Conservation (phyloP, 2,113 vertebrate species). For the Peucedramus taeniatus region DNA sequence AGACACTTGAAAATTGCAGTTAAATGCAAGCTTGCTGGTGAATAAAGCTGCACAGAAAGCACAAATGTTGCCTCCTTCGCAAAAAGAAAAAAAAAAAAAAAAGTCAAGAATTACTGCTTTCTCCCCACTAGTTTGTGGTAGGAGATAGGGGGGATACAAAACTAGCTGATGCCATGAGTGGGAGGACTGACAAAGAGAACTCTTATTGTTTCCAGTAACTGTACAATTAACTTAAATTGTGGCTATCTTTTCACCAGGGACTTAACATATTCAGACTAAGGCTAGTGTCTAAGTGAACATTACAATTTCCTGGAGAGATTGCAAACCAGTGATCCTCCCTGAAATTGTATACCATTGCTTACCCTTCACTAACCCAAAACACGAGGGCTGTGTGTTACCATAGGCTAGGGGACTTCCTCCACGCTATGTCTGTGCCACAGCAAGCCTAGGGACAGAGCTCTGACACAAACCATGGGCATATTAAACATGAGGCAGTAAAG, state of each 20-base stretch:
- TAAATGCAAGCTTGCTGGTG: neutral
- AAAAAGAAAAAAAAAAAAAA: neutral
- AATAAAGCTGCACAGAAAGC: neutral
- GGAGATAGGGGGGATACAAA: neutral
- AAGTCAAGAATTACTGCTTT: neutral
- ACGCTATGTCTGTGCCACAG: neutral
- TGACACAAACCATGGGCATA: neutral
- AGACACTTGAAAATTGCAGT: neutral
- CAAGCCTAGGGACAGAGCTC: conserved; percentile 7
- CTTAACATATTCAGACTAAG: conserved; percentile 67
- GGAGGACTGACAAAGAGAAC: conserved; percentile 18
- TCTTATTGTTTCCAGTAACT: conserved; percentile 56
- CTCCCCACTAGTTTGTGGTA: neutral
- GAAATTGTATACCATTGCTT: conserved; percentile 1
- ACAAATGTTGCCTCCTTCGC: neutral
- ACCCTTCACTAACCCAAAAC: conserved; percentile 17
- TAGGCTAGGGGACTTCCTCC: neutral
- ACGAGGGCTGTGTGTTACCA: conserved; percentile 10
- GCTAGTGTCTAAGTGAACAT: conserved; percentile 57
- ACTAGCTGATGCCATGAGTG: conserved; percentile 14
- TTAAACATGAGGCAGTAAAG: neutral
- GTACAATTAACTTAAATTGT: conserved; percentile 69
- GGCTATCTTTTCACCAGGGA: conserved; percentile 58
- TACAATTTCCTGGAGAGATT: conserved; percentile 70
- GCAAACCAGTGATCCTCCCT: conserved; percentile 60